Percentiles rank a stretch among this genome's conserved stretches.
phyloP scores from a whole-genome alignment of 2,797 vertebrate species.

The Huso huso region DNA sequence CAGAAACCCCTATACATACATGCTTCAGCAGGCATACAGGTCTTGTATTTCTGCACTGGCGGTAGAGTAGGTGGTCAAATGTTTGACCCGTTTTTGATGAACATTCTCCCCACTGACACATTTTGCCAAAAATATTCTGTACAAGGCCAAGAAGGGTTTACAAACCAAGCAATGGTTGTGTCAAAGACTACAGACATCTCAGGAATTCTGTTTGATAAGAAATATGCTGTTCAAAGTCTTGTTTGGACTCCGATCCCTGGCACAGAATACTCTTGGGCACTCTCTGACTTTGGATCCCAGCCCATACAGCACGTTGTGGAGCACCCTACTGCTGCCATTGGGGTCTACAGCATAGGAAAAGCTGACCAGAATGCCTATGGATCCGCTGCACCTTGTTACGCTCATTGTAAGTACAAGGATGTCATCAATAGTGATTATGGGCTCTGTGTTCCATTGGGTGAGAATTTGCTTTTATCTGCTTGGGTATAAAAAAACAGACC shows the following conservation, averaged over 20 bases:
- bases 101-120: slow-evolving; percentile 20
- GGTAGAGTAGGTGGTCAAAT: neutral
- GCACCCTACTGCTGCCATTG: slow-evolving; percentile 19
- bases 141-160: slow-evolving; percentile 9
- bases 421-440: too few relatives aligned
- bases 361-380: slow-evolving; percentile 19
- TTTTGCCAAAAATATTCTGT: slow-evolving; percentile 35
- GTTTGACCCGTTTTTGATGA: slow-evolving; percentile 33
- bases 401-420: too few relatives aligned
- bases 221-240: rapidly evolving
- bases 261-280: slow-evolving; percentile 31
- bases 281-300: slow-evolving; percentile 20
- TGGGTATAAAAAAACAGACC: too few relatives aligned
- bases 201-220: slow-evolving; percentile 22
- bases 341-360: slow-evolving; percentile 31
- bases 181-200: neutral
- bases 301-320: neutral
- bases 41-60: slow-evolving; percentile 33
- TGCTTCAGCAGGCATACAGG: slow-evolving; percentile 30
- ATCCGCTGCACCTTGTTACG: slow-evolving; percentile 18
- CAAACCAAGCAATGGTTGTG: slow-evolving; percentile 27
- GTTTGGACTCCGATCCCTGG: slow-evolving; percentile 27
- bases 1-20: slow-evolving; percentile 23
- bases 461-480: too few relatives aligned
- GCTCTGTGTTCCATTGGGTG: too few relatives aligned